Conservation (phyloP, 37 sponge, comb jelly and placozoan species). For the Aphrocallistes beatrix region DNA sequence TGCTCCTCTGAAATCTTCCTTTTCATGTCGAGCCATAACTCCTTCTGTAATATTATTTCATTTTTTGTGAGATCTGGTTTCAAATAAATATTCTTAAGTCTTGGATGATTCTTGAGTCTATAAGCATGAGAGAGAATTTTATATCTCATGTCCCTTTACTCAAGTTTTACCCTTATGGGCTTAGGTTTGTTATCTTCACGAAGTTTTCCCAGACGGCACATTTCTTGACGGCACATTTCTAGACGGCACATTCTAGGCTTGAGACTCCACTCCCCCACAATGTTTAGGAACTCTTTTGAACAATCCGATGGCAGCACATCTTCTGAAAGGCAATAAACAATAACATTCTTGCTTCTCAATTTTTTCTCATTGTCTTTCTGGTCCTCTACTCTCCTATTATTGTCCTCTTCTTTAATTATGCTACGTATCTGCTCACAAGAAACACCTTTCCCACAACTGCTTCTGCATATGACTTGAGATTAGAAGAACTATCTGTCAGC, state of each 20-base stretch:
- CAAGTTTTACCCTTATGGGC: background rate
- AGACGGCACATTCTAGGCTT: background rate
- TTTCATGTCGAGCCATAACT: too few relatives aligned
- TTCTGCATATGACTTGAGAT: background rate
- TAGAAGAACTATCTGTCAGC: background rate
- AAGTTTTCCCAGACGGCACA: background rate
- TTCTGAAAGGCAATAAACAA: background rate
- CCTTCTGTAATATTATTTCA: too few relatives aligned
- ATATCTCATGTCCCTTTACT: background rate
- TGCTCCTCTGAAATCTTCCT: background rate
- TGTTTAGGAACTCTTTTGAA: slow-evolving; percentile 3
- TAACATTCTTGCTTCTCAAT: background rate
- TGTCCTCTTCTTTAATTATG: background rate
- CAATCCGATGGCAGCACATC: background rate
- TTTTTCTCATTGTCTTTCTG: background rate
- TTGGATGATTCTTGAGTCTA: background rate
- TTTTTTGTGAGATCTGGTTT: background rate
- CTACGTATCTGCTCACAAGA: background rate
- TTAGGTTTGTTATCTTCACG: background rate
- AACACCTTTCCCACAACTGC: background rate
- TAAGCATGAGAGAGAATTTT: background rate
- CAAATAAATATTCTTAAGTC: background rate
- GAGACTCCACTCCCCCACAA: background rate
- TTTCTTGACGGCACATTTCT: too few relatives aligned
- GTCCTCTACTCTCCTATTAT: background rate